A percentile compares a stretch with the other conserved stretches of the same genome.
Evolutionary conservation across 2,797 vertebrate species (phyloP).

Genomic region (Sebastes oblongus): DNA sequence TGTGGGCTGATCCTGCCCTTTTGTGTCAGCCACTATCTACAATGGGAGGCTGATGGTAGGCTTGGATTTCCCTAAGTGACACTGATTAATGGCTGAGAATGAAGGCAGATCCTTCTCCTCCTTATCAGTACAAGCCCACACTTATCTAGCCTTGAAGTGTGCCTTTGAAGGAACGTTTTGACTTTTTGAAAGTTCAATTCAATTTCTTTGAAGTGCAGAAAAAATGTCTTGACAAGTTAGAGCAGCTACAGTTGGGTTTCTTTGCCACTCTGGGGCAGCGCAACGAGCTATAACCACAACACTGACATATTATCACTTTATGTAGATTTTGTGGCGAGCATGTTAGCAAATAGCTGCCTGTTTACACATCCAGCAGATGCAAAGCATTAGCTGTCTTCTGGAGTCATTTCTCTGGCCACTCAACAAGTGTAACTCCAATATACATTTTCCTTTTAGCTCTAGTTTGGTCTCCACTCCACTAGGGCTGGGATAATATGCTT

Average conservation of each 20-base stretch:
- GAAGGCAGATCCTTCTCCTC: constrained; percentile 32
- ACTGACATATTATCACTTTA: not conserved
- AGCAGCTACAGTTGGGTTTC: not conserved
- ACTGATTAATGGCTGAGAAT: constrained; percentile 71
- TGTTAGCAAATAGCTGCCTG: not conserved
- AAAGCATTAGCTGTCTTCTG: not conserved
- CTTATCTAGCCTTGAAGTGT: constrained; percentile 40
- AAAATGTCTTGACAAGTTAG: not conserved
- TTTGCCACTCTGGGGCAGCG: not conserved
- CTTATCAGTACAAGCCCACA: constrained; percentile 45
- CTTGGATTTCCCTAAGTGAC: constrained; percentile 74
- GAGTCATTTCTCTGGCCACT: not conserved
- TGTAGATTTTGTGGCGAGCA: not conserved
- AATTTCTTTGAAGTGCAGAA: not conserved
- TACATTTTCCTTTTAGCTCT: not conserved
- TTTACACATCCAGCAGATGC: not conserved
- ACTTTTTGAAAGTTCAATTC: constrained; percentile 9
- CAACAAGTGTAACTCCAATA: not conserved
- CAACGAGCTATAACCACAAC: not conserved
- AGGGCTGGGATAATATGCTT: no score
- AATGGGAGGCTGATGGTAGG: constrained; percentile 66
- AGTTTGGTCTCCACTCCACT: not conserved
- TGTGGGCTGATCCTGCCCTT: constrained; percentile 62
- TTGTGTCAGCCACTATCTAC: constrained; percentile 67
- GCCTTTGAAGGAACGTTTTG: constrained; percentile 35